Conservation (phyloP, 2,797 vertebrate genomes). For the Oreonectes daqikongensis region DNA sequence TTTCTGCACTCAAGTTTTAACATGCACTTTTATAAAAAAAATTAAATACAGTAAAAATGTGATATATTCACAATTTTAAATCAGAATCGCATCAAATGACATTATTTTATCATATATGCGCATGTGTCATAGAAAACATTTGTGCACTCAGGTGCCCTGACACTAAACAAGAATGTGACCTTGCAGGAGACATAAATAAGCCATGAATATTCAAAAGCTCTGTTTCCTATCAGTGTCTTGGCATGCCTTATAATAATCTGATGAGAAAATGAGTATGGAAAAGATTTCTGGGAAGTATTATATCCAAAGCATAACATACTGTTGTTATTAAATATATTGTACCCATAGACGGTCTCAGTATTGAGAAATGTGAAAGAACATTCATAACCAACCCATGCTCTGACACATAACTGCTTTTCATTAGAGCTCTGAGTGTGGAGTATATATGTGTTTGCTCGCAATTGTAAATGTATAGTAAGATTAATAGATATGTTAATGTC, state of each 20-base stretch:
- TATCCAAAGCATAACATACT: constrained; percentile 36
- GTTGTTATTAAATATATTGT: constrained; percentile 29
- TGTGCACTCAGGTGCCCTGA: constrained; percentile 22
- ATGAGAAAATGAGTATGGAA: constrained; percentile 39
- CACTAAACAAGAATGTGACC: constrained; percentile 42
- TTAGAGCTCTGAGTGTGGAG: constrained; percentile 36
- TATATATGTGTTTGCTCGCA: constrained; percentile 19
- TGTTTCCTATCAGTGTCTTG: constrained; percentile 45
- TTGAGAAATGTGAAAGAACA: constrained; percentile 18
- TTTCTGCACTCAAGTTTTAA: neutral
- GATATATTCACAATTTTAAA: neutral
- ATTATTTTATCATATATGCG: neutral
- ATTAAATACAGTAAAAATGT: too few relatives aligned
- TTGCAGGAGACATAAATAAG: constrained; percentile 45
- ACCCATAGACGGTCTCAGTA: constrained; percentile 17
- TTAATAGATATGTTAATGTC: neutral
- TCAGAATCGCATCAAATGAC: neutral
- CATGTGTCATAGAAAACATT: too few relatives aligned
- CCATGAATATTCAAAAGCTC: constrained; percentile 40
- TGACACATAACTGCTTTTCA: constrained; percentile 30
- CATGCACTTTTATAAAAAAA: neutral
- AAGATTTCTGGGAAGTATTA: constrained; percentile 27
- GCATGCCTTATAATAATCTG: constrained; percentile 27
- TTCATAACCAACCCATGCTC: constrained; percentile 31
- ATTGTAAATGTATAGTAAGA: neutral